phyloP scores from a whole-genome alignment of 1,140 invertebrate genomes.

The Alviniconcha marisindica region DNA sequence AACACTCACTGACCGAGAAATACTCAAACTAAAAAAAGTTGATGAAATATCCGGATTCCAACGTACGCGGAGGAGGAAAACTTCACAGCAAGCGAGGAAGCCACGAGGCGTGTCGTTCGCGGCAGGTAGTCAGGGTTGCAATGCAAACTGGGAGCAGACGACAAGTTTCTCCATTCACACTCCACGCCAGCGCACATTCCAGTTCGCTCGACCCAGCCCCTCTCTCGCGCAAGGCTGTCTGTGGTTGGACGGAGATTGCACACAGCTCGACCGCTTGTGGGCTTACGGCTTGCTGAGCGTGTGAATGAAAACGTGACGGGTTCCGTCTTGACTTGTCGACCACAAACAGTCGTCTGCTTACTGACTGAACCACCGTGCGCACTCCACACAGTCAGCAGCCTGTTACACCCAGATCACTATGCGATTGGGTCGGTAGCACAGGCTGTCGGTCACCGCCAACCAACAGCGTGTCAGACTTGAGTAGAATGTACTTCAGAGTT shows the following conservation, averaged over 20 bases:
- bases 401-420: too few species aligned
- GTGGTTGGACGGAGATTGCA: neutral
- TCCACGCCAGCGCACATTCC: constrained; percentile 30
- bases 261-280: too few species aligned
- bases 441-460: too few species aligned
- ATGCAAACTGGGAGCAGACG: constrained; percentile 12
- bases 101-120: constrained; percentile 8
- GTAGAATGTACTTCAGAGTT: too few species aligned
- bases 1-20: too few species aligned
- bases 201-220: neutral
- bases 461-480: too few species aligned
- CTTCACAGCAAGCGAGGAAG: neutral
- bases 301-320: constrained; percentile 24
- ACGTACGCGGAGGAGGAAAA: neutral
- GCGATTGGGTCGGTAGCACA: too few species aligned
- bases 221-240: neutral
- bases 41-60: constrained; percentile 24
- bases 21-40: neutral
- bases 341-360: constrained; percentile 6
- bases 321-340: constrained; percentile 7
- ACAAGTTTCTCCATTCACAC: constrained; percentile 5
- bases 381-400: too few species aligned
- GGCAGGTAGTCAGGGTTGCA: constrained; percentile 6
- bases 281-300: neutral
- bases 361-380: too few species aligned